These are phyloP conservation scores for Beroe ovata DNA, from an alignment of 37 sponge, comb jelly and placozoan genomes.

Conservation along the genomic window DNA sequence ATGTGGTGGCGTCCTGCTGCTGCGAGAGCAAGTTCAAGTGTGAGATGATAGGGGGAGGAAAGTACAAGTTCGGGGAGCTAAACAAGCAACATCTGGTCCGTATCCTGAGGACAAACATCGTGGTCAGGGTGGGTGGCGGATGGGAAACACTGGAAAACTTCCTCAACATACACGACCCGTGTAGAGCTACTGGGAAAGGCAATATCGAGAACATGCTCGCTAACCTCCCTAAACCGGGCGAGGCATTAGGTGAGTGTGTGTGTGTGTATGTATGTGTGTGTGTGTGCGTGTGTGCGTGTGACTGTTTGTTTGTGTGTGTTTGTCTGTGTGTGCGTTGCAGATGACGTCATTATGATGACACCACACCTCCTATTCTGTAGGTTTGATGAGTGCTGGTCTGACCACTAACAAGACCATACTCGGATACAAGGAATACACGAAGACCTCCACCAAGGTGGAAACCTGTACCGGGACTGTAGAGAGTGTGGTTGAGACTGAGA, in stretches of 20 bases:
- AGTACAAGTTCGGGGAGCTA: conserved; percentile 66
- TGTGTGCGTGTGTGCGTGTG: too few relatives aligned
- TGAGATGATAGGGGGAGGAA: conserved; percentile 45
- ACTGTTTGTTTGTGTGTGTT: too few relatives aligned
- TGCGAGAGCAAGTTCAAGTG: conserved; percentile 66
- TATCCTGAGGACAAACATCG: conserved; percentile 66
- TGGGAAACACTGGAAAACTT: conserved; percentile 60
- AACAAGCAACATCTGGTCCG: conserved; percentile 44
- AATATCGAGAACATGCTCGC: conserved; percentile 50
- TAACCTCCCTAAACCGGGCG: conserved; percentile 57
- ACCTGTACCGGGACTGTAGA: conserved; percentile 17
- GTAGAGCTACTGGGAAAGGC: conserved; percentile 48
- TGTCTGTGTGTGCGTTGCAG: too few relatives aligned
- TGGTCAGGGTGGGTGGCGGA: conserved; percentile 47
- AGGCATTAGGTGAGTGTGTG: conserved; percentile 32
- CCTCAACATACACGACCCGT: conserved; percentile 56
- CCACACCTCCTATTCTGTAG: not conserved
- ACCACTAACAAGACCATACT: conserved; percentile 35
- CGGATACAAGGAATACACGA: not conserved
- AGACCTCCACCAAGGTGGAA: not conserved
- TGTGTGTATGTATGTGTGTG: not conserved
- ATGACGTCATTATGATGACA: too few relatives aligned
- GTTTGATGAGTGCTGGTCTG: conserved; percentile 55
- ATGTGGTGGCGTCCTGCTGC: conserved; percentile 51
- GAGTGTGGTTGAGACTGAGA: conserved; percentile 6